These are phyloP conservation scores for Synanthedon formicaeformis DNA, from an alignment of 2,888 invertebrate species.

Conservation along the genomic window DNA sequence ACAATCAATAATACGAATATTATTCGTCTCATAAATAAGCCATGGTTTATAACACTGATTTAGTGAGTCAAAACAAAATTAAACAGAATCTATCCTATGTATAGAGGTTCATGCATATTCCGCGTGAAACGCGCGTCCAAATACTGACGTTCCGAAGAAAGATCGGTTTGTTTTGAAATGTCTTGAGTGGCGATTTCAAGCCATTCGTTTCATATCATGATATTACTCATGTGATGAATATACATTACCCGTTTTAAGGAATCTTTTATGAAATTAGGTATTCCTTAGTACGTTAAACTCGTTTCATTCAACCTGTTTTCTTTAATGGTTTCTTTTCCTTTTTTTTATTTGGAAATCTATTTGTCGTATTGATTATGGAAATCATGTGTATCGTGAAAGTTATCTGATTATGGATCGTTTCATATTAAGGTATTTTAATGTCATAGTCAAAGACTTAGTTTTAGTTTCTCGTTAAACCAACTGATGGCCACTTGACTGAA, in stretches of 20 bases:
- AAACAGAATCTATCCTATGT: slow-evolving; percentile 27
- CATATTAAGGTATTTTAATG: too few species aligned
- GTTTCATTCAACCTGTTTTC: neutral
- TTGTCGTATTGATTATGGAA: too few species aligned
- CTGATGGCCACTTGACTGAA: too few species aligned
- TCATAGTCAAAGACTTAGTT: too few species aligned
- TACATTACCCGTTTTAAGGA: slow-evolving; percentile 12
- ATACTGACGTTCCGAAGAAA: slow-evolving; percentile 33
- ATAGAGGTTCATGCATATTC: slow-evolving; percentile 12
- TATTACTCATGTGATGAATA: slow-evolving; percentile 8
- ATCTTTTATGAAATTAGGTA: slow-evolving; percentile 11
- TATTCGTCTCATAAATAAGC: slow-evolving; percentile 1
- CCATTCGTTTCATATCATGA: slow-evolving; percentile 47
- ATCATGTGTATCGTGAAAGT: too few species aligned
- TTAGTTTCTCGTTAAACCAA: too few species aligned
- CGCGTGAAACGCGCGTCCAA: slow-evolving; percentile 37
- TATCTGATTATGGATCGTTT: too few species aligned
- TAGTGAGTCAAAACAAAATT: slow-evolving; percentile 58
- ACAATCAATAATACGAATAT: too few species aligned
- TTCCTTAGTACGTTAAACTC: slow-evolving; percentile 2
- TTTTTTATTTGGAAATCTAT: too few species aligned
- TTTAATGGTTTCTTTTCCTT: too few species aligned
- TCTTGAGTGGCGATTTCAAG: slow-evolving; percentile 38
- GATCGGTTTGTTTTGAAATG: slow-evolving; percentile 63
- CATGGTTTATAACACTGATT: slow-evolving; percentile 40